phyloP scores from a whole-genome alignment of 2,113 vertebrate species.

The Pyxicephalus adspersus region DNA sequence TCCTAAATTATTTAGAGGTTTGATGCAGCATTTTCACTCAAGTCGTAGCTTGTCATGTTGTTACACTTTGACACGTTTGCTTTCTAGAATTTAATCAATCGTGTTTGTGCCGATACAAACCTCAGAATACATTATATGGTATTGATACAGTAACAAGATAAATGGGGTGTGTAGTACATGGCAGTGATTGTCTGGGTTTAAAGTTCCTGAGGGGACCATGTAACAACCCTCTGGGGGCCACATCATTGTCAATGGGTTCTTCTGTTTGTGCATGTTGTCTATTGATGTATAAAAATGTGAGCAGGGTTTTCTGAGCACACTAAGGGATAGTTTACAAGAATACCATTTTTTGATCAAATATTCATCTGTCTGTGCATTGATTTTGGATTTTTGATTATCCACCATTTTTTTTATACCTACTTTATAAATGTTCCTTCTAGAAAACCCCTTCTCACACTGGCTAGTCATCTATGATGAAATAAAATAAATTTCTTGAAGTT shows the following conservation, averaged over 20 bases:
- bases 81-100: neutral
- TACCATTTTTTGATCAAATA: no score
- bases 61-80: neutral
- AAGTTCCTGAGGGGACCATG: neutral
- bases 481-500: no score
- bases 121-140: neutral
- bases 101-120: constrained; percentile 13
- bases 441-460: no score
- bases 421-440: no score
- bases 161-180: neutral
- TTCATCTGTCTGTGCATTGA: no score
- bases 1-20: no score
- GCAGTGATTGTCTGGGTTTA: neutral
- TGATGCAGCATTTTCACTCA: neutral
- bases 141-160: neutral
- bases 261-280: neutral
- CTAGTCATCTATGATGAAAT: no score
- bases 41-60: neutral
- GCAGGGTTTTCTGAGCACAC: neutral
- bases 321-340: no score
- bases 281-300: neutral
- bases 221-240: neutral
- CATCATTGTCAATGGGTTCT: neutral
- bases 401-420: no score
- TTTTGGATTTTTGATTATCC: no score